Conservation (phyloP, 2,113 vertebrate genomes). For the Melierax canorus region DNA sequence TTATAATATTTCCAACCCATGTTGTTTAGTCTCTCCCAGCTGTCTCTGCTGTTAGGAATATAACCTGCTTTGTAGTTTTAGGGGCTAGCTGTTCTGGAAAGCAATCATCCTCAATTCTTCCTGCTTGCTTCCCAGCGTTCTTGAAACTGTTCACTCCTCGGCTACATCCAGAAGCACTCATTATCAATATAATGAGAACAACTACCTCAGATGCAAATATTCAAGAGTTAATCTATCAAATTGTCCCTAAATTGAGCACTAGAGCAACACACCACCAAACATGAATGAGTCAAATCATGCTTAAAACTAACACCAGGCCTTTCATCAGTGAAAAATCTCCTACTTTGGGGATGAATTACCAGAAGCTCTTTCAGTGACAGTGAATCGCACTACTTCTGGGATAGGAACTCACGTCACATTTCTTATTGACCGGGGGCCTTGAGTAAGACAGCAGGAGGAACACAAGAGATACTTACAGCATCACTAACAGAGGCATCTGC, state of each 20-base stretch:
- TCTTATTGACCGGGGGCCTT: not conserved
- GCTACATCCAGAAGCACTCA: not conserved
- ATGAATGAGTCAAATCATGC: not conserved
- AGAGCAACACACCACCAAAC: not conserved
- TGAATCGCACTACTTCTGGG: not conserved
- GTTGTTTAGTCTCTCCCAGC: not conserved
- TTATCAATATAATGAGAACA: not conserved
- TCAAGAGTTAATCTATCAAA: not conserved
- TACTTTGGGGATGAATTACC: not conserved
- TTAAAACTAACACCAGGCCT: not conserved
- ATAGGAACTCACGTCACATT: no score
- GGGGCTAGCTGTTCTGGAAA: not conserved
- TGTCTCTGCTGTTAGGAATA: not conserved
- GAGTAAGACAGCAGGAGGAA: not conserved
- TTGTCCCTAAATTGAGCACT: not conserved
- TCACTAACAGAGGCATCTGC: not conserved
- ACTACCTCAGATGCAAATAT: not conserved
- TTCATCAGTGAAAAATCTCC: not conserved
- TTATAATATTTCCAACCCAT: not conserved
- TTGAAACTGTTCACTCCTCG: not conserved
- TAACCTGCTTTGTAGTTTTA: not conserved
- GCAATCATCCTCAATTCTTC: not conserved
- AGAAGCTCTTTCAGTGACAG: not conserved
- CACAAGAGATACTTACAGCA: not conserved
- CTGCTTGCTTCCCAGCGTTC: not conserved